Base-by-base conservation (phyloP, 2,113 vertebrate genomes). In the Bufo bufo region DNA sequence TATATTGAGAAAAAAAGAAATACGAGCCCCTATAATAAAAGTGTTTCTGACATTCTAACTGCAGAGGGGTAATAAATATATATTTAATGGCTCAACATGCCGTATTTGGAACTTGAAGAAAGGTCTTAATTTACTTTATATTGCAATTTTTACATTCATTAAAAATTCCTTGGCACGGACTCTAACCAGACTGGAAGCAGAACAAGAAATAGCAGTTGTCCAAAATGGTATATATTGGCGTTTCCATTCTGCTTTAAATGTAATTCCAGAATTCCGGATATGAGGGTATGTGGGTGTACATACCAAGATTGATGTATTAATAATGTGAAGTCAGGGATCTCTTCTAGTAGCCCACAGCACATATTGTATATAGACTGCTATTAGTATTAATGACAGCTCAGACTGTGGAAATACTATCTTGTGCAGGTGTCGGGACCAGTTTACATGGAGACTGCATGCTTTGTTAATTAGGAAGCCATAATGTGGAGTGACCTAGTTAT, bases 71-170 rank as follows among this genome's bases (percentile, higher is more conserved):
- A 84, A 54, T 84, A 84, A 84, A 84, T 63, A 84, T 84, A 84
- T 71, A 84, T 65, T 84, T 84, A 84, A 84, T 84, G 14, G 82
- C 47, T 84, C 65, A 69, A 84, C 82, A 84, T 69, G 49, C 47
- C 65, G 49, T 52, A 23, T 84, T 84, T 84, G 82, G 63, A 84
- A 71, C 82, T 52, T 33, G 82, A 84, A 84, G 82, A 84, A 71
- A 84, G 82, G 65, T 69, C 47, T 71, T 84, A 84, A 84, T 84
- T 84, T 71, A 84, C 63, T 84, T 84, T 84, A 84, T 84, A 84
- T 84, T 84, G 65, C 82, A 84, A 71, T 84, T 84, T 84, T 84
- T 54, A 50, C 20, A 84, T 84, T 84, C 82, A 84, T 84, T 49
- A 84, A 84, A 84, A 69, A 84, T 84, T 84, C 63, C 82, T 84